Evolutionary conservation across 1,140 invertebrate species (phyloP), one percentile per base, ranked within the genome.

Genomic region (Hylaeus volcanicus): DNA sequence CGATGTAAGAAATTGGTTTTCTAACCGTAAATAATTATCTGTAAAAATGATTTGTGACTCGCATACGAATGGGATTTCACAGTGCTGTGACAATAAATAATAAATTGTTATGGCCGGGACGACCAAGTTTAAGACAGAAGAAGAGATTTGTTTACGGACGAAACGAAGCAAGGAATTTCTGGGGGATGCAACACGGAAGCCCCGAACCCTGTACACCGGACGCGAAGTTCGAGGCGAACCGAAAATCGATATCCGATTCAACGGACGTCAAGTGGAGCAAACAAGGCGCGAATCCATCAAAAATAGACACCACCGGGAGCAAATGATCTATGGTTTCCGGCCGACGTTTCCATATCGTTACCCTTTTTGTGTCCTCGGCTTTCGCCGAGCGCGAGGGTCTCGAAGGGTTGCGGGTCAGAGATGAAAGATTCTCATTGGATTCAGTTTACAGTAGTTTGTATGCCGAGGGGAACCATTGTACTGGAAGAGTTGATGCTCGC

Each of bases 241-340:
- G 43, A 66, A 79, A 80, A 84, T 84, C 82, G 72, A 84, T 84
- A 84, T 64, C 63, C 79, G 80, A 81, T 77, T 82, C 69, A 60
- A 26, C 74, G 37, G 63, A 3, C 11, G 43, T 55, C 48, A 66
- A 63, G 74, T 45, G 74, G 71, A 82, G 61, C 71, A 84, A 81
- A 84, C 60, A 81, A 45, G 61, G 68, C 72, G 48, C 26, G 71
- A 56, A 58, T 63, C 78, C 55, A 60, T 80, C 71, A 58, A 60
- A 26, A 68, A 74, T 60, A 15, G 61, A 68, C 63, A 66, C 14
- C 63, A 6, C n/a, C 37, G 14, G 53, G 14, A 6, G 58, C 8
- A 26, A 45, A 79, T 73, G 76, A 79, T 73, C 76, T 79, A 79
- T 79, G 76, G 60, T 72, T 56, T 73, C 51, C 2, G 39, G 1